Evolutionary conservation across 2,113 vertebrate species (phyloP), one percentile per base, ranked within the genome.

Genomic region (Tretioscincus oriximinensis): DNA sequence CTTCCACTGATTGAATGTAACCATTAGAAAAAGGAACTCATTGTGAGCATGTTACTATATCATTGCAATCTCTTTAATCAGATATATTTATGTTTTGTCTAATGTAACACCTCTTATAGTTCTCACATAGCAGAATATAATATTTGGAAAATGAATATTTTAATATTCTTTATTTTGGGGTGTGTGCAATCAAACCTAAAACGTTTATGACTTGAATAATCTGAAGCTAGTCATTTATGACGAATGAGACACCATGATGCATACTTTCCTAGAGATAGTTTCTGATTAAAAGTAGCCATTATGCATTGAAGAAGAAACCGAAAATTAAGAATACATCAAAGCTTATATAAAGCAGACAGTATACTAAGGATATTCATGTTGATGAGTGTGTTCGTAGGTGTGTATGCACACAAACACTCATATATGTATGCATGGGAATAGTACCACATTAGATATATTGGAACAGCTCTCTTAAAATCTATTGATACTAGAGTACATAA

Each of bases 21-120:
- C 14, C 2, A 64, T 45, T 31, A 5, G 61, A 22, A 35, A 45
- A 64, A 47, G 24, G 60, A 49, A 26, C 26, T 16, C 16, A 49
- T 16, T 76, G 18, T 29, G 41, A 49, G 31, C 60, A 65, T 31
- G 74, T 76, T 60, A 61, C 61, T n/a, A 20, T 16, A 78, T 70
- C 74, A 18, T 3, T 64, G 7, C 2, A 70, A 29, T 10, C 7
- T 51, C 1, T 26, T 9, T 11, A 69, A 85, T 45, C 82, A 86
- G 88, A 88, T 70, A 72, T 81, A 82, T 51, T 24, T 29, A 29
- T 75, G 21, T 75, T 66, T 35, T 31, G 66, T 10, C 3, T 54
- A 29, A 78, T n/a, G 51, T 31, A 76, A 72, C 18, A 61, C 3
- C 51, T 49, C 22, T 5, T 63, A 45, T 78, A n/a, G 35, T 51